Percentiles rank a stretch among this genome's conserved stretches.
These are phyloP conservation scores for Temnothorax rugatulus DNA, from an alignment of 2,888 invertebrate species.

Conservation along the genomic window DNA sequence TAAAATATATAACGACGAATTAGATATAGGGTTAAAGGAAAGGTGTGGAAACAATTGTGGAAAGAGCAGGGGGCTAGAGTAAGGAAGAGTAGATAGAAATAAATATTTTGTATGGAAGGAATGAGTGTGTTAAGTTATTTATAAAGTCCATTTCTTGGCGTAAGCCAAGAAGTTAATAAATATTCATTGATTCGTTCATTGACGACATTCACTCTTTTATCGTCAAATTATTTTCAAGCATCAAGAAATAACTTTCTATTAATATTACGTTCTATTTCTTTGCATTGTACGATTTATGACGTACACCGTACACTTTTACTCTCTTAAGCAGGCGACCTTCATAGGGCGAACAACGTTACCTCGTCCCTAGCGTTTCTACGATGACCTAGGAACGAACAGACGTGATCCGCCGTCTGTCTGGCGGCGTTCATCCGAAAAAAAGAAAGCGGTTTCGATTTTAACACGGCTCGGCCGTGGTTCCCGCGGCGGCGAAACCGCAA, in stretches of 20 bases:
- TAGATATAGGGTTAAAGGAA: too few relatives aligned
- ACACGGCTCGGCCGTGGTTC: conserved; percentile 43
- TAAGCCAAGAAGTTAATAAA: too few relatives aligned
- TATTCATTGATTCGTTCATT: too few relatives aligned
- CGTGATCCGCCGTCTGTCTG: conserved; percentile 47
- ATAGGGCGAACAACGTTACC: not conserved
- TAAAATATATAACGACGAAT: too few relatives aligned
- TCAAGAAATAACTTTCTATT: not conserved
- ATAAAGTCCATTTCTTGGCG: too few relatives aligned
- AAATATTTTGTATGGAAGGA: too few relatives aligned
- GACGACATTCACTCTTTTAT: too few relatives aligned
- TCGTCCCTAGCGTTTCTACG: not conserved
- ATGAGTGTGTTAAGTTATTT: too few relatives aligned
- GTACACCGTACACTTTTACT: not conserved
- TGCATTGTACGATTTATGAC: not conserved
- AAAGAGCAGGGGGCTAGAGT: too few relatives aligned
- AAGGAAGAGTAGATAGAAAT: too few relatives aligned
- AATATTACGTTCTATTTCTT: not conserved
- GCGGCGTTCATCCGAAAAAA: conserved; percentile 15
- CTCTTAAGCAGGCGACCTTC: not conserved
- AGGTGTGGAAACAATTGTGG: too few relatives aligned
- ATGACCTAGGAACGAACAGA: conserved; percentile 27
- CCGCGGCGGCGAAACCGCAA: conserved; percentile 77
- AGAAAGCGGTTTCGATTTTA: conserved; percentile 56
- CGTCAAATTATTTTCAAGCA: not conserved